A percentile compares a stretch with the other conserved stretches of the same genome.
Evolutionary conservation across 1,140 invertebrate genomes (phyloP).

Genomic region (Adelges cooleyi): DNA sequence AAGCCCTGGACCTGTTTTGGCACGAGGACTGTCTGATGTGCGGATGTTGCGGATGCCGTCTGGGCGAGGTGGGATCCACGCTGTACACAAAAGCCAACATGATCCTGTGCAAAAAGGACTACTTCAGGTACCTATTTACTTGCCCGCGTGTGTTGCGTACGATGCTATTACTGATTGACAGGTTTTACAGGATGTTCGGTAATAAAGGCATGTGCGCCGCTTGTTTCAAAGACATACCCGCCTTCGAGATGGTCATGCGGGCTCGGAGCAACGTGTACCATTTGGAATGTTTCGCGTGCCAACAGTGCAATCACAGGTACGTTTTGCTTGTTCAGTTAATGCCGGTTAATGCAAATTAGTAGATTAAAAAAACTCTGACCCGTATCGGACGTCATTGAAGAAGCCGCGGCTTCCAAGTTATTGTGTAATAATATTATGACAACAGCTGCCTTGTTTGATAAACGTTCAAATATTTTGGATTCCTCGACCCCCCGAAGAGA

Average conservation of each 20-base stretch:
- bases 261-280: constrained; percentile 89
- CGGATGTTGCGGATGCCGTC: constrained; percentile 79
- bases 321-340: no score
- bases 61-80: constrained; percentile 84
- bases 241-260: constrained; percentile 95
- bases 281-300: constrained; percentile 91
- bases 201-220: constrained; percentile 85
- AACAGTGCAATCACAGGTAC: constrained; percentile 92
- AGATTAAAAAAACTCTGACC: no score
- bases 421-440: no score
- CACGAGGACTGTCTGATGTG: constrained; percentile 92
- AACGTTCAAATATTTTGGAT: no score
- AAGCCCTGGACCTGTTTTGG: constrained; percentile 79
- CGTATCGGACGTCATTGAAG: no score
- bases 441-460: no score
- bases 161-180: constrained; percentile 29
- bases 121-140: constrained; percentile 58
- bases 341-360: no score
- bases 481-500: no score
- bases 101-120: constrained; percentile 84
- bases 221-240: constrained; percentile 85
- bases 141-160: not conserved
- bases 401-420: no score
- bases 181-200: constrained; percentile 66
- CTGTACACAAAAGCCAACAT: constrained; percentile 86